Base-by-base conservation (phyloP, 1,140 invertebrate genomes). In the Bombus sibiricus region DNA sequence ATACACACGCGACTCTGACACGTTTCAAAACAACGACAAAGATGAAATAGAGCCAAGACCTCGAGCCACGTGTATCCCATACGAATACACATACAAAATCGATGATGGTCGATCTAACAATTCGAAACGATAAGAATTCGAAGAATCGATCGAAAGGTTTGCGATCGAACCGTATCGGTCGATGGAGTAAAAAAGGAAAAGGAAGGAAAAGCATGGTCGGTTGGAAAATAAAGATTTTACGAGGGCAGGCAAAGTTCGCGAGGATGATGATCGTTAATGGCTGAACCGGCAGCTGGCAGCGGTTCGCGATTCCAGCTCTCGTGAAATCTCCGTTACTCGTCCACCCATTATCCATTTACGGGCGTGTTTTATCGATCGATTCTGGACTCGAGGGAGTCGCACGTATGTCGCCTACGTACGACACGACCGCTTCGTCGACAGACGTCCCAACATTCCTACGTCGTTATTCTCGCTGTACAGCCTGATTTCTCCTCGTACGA, bases 291-390 rank as follows among this genome's bases (percentile, higher is more conserved):
- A 89, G 81, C 81, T 84, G 75, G 59, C 74, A 85, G 69, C 53
- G 87, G 81, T 79, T 57, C 88, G 77, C 85, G 83, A 82, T 86
- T 89, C 68, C 41, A 81, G 39, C 72, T 86, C 84, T 77, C 76
- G 73, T 89, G 88, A 89, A 89, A 89, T 89, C 85, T 89, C 85
- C 72, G 88, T 89, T 85, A 89, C 86, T 89, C 80, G 87, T 89
- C 53, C 41, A n/a, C 32, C 80, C 88, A 77, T 89, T 89, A 89
- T 89, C 88, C 88, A 89, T 89, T 89, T 89, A 89, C 76, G 80
- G 75, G 57, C 71, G 76, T 89, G 85, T 89, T 89, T 89, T 89
- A 89, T 89, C 87, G 88, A 89, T 89, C 88, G 85, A 78, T 57
- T 79, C 62, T 59, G 81, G 59, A 89, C 73, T 88, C 86, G 86